Conservation (phyloP, 2,113 vertebrate species). For the Lipophrys pholis region DNA sequence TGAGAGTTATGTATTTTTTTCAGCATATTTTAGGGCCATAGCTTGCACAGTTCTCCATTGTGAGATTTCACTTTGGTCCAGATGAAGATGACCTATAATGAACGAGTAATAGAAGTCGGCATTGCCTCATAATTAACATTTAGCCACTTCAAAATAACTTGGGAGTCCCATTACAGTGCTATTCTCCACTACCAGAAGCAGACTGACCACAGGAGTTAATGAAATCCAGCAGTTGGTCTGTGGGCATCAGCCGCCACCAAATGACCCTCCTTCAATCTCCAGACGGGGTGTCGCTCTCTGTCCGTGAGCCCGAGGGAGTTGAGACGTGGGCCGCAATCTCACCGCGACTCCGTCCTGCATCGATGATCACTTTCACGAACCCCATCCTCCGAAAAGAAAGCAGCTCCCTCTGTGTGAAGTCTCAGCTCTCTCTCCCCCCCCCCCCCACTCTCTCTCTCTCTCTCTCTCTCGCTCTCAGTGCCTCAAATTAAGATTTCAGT, state of each 20-base stretch:
- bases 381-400: constrained; percentile 53
- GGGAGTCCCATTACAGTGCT: constrained; percentile 53
- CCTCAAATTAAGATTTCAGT: constrained; percentile 82
- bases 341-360: constrained; percentile 57
- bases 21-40: constrained; percentile 48
- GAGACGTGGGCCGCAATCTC: constrained; percentile 63
- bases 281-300: constrained; percentile 54
- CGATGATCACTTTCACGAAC: constrained; percentile 66
- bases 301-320: constrained; percentile 48
- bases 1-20: constrained; percentile 62
- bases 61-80: constrained; percentile 35
- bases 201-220: constrained; percentile 72
- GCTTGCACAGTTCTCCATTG: constrained; percentile 37
- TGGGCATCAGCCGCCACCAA: constrained; percentile 51
- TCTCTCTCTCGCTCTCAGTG: constrained; percentile 45
- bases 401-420: constrained; percentile 46
- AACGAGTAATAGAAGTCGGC: constrained; percentile 58
- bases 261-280: constrained; percentile 69
- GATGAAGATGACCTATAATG: constrained; percentile 66
- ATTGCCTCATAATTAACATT: constrained; percentile 73
- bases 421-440: constrained; percentile 39
- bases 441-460: constrained; percentile 50
- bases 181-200: constrained; percentile 64
- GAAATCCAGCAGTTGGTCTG: constrained; percentile 70
- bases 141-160: constrained; percentile 69